Evolutionary conservation across 2,888 invertebrate species (phyloP).

Genomic region (Odontomyia ornata): DNA sequence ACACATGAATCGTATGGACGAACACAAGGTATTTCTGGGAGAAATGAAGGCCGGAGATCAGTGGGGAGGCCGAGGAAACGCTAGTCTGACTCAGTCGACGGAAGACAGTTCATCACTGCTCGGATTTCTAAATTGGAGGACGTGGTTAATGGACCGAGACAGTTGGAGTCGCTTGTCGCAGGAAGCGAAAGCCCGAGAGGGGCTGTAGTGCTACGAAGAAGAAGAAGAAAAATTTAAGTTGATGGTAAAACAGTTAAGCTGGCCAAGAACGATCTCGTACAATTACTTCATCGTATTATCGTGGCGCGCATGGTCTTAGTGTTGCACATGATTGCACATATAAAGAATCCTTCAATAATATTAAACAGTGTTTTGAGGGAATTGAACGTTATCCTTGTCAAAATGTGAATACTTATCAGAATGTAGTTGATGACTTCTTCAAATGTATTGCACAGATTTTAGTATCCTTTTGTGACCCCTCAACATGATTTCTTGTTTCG

Average conservation of each 20-base stretch:
- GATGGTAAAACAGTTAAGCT: constrained; percentile 99
- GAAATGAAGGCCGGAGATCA: too few relatives aligned
- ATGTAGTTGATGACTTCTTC: constrained; percentile 55
- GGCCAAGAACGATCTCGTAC: constrained; percentile 99
- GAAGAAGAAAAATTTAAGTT: constrained; percentile 97
- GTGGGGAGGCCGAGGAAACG: too few relatives aligned
- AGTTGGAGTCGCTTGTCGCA: too few relatives aligned
- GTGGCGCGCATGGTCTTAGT: constrained; percentile 99
- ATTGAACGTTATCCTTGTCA: constrained; percentile 99
- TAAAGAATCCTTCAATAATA: constrained; percentile 99
- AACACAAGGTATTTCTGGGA: too few relatives aligned
- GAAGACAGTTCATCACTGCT: too few relatives aligned
- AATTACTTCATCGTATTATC: constrained; percentile 98
- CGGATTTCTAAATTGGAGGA: too few relatives aligned
- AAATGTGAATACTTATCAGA: constrained; percentile 85
- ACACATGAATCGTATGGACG: too few relatives aligned
- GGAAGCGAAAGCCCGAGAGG: too few relatives aligned
- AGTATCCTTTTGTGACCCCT: constrained; percentile 57
- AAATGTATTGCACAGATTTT: constrained; percentile 59
- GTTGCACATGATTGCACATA: constrained; percentile 99
- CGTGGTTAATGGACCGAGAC: too few relatives aligned
- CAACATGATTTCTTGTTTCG: constrained; percentile 58
- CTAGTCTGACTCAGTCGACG: too few relatives aligned
- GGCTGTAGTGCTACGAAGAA: too few relatives aligned
- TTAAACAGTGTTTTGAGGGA: constrained; percentile 99